These are phyloP conservation scores for Phyllotreta cruciferae DNA, from an alignment of 2,888 invertebrate genomes.

Conservation along the genomic window DNA sequence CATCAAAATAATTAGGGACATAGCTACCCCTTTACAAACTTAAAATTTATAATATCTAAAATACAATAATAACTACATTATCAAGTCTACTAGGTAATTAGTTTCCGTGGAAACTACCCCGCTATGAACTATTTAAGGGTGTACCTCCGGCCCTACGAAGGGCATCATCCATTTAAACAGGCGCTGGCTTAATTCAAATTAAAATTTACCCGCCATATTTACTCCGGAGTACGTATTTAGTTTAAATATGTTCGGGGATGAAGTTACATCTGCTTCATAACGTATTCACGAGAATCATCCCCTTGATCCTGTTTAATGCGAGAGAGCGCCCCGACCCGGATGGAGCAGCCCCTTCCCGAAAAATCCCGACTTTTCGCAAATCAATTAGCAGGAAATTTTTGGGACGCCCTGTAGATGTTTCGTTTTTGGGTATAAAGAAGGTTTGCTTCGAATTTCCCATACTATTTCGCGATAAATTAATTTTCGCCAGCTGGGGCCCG, in stretches of 20 bases:
- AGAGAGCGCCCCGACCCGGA: not conserved
- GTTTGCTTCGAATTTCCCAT: too few relatives aligned
- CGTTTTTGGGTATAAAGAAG: too few relatives aligned
- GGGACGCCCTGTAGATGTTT: too few relatives aligned
- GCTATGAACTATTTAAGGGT: not conserved
- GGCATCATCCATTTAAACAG: not conserved
- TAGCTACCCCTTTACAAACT: too few relatives aligned
- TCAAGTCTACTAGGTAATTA: too few relatives aligned
- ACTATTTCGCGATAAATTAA: not conserved
- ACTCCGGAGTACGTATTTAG: constrained; percentile 17
- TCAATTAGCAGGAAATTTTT: too few relatives aligned
- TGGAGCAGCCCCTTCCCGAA: too few relatives aligned
- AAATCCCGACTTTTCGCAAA: too few relatives aligned
- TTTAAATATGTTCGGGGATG: constrained; percentile 15
- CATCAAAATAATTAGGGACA: too few relatives aligned
- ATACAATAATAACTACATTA: too few relatives aligned
- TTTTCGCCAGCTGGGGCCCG: not conserved
- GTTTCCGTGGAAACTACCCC: too few relatives aligned
- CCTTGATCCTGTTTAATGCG: constrained; percentile 4
- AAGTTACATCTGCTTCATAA: constrained; percentile 19
- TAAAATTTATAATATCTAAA: too few relatives aligned
- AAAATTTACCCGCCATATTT: constrained; percentile 22
- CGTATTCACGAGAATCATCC: constrained; percentile 13
- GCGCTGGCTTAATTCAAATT: constrained; percentile 19
- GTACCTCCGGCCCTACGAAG: not conserved